phyloP scores from a whole-genome alignment of 2,113 vertebrate species.

The Rana temporaria region DNA sequence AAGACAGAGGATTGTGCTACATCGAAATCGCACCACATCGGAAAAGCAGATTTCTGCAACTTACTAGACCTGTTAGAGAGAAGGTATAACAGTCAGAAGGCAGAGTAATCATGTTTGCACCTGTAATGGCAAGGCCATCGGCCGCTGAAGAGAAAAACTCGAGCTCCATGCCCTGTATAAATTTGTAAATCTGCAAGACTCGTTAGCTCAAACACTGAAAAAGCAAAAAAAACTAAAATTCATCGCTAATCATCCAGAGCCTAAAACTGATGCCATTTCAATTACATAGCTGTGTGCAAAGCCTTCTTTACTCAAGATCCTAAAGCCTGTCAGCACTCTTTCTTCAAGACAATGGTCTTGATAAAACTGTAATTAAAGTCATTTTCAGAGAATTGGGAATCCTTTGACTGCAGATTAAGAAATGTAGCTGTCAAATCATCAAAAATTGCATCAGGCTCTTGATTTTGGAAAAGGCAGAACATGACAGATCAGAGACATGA shows the following conservation, averaged over 20 bases:
- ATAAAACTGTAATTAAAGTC: conserved; percentile 48
- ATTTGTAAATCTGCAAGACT: too few relatives aligned
- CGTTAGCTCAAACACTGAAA: background rate
- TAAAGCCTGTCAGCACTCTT: conserved; percentile 29
- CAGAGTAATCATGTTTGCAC: background rate
- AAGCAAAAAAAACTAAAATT: background rate
- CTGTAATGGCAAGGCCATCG: background rate
- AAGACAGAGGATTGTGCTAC: conserved; percentile 23
- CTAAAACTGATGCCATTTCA: background rate
- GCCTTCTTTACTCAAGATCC: background rate
- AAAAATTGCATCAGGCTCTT: conserved; percentile 25
- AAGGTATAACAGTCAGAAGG: conserved; percentile 12
- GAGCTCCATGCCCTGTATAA: too few relatives aligned
- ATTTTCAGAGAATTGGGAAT: conserved; percentile 43
- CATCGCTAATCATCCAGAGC: background rate
- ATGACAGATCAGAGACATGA: too few relatives aligned
- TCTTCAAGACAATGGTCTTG: conserved; percentile 47
- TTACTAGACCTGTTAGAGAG: conserved; percentile 39
- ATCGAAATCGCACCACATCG: conserved; percentile 30
- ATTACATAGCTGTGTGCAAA: conserved; percentile 13
- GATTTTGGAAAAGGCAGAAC: background rate
- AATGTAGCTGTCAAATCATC: conserved; percentile 12
- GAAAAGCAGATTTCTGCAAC: conserved; percentile 33
- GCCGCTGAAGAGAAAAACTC: background rate
- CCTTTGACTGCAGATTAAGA: conserved; percentile 40